Base-by-base conservation (phyloP, 2,888 invertebrate genomes). In the Latrodectus elegans region DNA sequence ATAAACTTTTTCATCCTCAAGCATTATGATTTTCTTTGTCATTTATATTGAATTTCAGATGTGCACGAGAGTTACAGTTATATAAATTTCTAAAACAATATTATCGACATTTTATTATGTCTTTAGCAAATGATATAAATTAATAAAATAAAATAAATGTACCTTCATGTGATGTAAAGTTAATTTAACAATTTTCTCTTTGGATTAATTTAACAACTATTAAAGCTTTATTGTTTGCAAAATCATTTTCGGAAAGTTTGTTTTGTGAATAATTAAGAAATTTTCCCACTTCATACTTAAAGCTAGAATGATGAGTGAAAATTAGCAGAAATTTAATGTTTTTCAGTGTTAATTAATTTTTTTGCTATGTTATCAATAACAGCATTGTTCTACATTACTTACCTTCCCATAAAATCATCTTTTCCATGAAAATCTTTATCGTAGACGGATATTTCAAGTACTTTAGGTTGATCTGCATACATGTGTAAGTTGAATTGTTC, bases 401-500 rank as follows among this genome's bases (percentile, higher is more conserved):
- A 95, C 95, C 95, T 95, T 91, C 97, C 97, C 93, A 97, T 95
- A 91, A 96, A 95, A 91, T 97, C 96, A 92, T 97, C 97, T 91
- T 95, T 95, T n/a, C 95, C 95, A 90, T 95, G 94, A 84, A 95
- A 94, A 91, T 97, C 96, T 90, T 96, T 96, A 91, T 97, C 97
- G 95, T 96, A 97, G 0, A 99, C 95, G 0, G 96, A 96, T 84
- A 99, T 95, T 92, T 99, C 98, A 51, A 99, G 93, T 88, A 95
- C 94, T 92, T 98, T 97, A 82, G 97, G 96, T 91, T 97, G 95
- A 91, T 98, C 98, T 91, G 98, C 98, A 92, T 97, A 99, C 10
- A 99, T 94, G 92, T 99, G 98, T 52, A 99, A 94, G 92, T 99
- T 99, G 92, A 99, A 98, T 93, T 99, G 98, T 92, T 99, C 99